Evolutionary conservation across 2,113 vertebrate genomes (phyloP), one percentile per base, ranked within the genome.

Genomic region (Pardalotus punctatus): DNA sequence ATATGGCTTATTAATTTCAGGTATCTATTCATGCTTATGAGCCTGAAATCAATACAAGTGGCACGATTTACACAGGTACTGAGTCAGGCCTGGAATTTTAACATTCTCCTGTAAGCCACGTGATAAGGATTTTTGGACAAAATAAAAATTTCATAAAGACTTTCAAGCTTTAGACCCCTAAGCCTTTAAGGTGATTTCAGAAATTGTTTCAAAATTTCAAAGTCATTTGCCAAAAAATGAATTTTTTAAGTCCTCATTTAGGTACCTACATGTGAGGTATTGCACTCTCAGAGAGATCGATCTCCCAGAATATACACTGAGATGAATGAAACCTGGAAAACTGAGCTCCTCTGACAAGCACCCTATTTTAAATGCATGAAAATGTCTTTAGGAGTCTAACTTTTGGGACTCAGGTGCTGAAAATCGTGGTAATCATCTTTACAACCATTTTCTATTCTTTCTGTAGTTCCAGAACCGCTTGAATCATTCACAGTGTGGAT

Each of bases 1-100:
- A 86, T 91, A 70, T 21, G 28, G 56, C 72, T 94, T 79, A 81
- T 94, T 95, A 86, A 96, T 94, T 92, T 94, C 69, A 86, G 82
- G 76, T 56, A 86, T 78, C 80, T 78, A 25, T 69, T 82, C 79
- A 15, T 92, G 82, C 92, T 96, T 93, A 94, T 90, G 86, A 82
- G 82, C 47, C 79, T 58, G 91, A 73, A 95, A 93, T 94, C 79
- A 92, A 90, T 88, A 77, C 56, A 64, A 60, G 77, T 56, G 22
- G 56, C 29, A 36, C 0, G 0, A 93, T 92, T 95, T 94, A 70
- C 71, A 62, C 67, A 43, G 80, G 1, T 21, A 13, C 10, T 3
- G 62, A 77, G 36, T 35, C 67, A 51, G 35, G 57, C 65, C 53
- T 79, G 9, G 92, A 93, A 65, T 95, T 84, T 84, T 65, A 86